Conservation (phyloP, 2,797 vertebrate genomes). For the Macroramphosus scolopax region DNA sequence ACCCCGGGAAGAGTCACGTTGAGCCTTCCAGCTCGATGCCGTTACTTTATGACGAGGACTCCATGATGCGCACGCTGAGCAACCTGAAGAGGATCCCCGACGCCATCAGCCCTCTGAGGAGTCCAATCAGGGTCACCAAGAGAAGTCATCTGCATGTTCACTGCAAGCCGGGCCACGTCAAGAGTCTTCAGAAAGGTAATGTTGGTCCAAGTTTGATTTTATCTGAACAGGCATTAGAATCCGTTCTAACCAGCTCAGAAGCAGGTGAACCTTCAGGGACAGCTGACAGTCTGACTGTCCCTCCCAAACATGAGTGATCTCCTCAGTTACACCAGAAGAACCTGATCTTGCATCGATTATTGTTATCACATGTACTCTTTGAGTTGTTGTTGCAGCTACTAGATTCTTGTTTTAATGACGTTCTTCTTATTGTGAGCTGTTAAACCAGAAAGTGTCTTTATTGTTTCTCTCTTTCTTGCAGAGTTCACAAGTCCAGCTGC, state of each 20-base stretch:
- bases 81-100: conserved; percentile 87
- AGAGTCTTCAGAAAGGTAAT: conserved; percentile 86
- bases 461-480: conserved; percentile 27
- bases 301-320: too few species aligned
- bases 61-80: conserved; percentile 89
- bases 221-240: too few species aligned
- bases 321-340: too few species aligned
- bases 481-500: conserved; percentile 62
- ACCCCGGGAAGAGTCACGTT: conserved; percentile 56
- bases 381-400: too few species aligned
- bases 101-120: conserved; percentile 91
- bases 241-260: too few species aligned
- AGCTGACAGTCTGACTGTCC: too few species aligned
- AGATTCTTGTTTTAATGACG: too few species aligned
- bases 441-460: too few species aligned
- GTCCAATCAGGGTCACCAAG: conserved; percentile 82
- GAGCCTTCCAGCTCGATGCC: conserved; percentile 56
- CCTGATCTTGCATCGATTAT: too few species aligned
- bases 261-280: too few species aligned
- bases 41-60: conserved; percentile 85
- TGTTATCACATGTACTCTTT: too few species aligned
- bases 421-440: too few species aligned
- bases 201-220: background rate
- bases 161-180: conserved; percentile 79
- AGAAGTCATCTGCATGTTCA: conserved; percentile 74